These are phyloP conservation scores for Pseudococcus longispinus DNA, from an alignment of 2,888 invertebrate genomes.

Conservation along the genomic window DNA sequence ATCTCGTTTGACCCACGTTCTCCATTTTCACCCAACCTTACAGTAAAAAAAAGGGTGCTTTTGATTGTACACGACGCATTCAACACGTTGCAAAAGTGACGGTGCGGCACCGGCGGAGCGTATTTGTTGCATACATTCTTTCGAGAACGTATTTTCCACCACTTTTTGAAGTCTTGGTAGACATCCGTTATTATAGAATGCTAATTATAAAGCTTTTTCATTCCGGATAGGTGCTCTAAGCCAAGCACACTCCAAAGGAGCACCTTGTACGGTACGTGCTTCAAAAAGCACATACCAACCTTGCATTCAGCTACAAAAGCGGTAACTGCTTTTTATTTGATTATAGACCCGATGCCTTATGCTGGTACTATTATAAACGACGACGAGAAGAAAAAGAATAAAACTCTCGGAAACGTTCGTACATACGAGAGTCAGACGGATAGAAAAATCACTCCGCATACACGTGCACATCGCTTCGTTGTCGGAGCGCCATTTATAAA, in stretches of 20 bases:
- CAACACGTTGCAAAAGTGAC: not conserved
- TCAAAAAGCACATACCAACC: not conserved
- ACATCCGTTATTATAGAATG: not conserved
- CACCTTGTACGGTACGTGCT: not conserved
- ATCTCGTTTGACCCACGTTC: not conserved
- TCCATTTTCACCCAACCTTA: not conserved
- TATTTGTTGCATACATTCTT: not conserved
- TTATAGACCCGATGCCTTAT: not conserved
- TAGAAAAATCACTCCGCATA: not conserved
- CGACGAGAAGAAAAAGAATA: not conserved
- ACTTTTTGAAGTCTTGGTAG: not conserved
- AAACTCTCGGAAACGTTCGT: not conserved
- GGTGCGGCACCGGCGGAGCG: not conserved
- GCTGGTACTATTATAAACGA: not conserved
- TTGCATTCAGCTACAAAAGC: not conserved
- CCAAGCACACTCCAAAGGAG: not conserved
- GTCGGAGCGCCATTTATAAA: not conserved
- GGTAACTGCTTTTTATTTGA: conserved; percentile 12
- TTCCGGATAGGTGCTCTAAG: not conserved
- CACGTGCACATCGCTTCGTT: not conserved
- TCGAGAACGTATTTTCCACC: not conserved
- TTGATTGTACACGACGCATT: not conserved
- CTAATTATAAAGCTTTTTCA: not conserved
- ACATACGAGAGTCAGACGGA: not conserved
- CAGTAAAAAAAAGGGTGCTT: not conserved